phyloP scores from a whole-genome alignment of 2,888 invertebrate species.

The Eilema depressum region DNA sequence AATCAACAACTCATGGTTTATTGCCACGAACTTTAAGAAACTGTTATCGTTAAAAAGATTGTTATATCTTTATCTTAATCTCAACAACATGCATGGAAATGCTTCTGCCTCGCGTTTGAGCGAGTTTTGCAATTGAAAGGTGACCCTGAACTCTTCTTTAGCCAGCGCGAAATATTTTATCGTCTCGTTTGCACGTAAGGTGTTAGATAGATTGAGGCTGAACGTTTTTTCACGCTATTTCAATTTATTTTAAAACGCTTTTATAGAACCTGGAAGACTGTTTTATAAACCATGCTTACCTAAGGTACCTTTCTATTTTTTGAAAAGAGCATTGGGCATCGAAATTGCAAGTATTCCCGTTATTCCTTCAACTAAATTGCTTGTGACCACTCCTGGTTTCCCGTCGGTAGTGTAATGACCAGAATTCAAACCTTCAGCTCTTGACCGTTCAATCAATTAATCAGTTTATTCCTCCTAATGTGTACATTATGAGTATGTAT shows the following conservation, averaged over 20 bases:
- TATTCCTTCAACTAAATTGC: too few relatives aligned
- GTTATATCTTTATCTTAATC: slow-evolving; percentile 9
- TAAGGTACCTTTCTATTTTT: too few relatives aligned
- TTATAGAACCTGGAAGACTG: too few relatives aligned
- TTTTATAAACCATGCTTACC: too few relatives aligned
- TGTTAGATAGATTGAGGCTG: not conserved
- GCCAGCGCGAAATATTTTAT: not conserved
- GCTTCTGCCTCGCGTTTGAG: not conserved
- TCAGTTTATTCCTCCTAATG: too few relatives aligned
- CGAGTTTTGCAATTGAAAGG: slow-evolving; percentile 8
- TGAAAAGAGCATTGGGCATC: too few relatives aligned
- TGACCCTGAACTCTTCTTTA: slow-evolving; percentile 15
- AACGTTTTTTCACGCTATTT: not conserved
- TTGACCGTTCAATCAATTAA: too few relatives aligned
- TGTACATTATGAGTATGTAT: too few relatives aligned
- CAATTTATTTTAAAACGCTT: not conserved
- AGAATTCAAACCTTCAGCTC: too few relatives aligned
- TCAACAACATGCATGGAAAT: slow-evolving; percentile 9
- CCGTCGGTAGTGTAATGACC: too few relatives aligned
- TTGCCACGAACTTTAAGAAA: not conserved
- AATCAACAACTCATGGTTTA: not conserved
- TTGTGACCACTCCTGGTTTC: too few relatives aligned
- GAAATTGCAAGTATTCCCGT: too few relatives aligned
- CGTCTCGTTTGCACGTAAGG: not conserved
- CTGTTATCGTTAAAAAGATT: slow-evolving; percentile 2